Base-by-base conservation (phyloP, 92 coral and sea anemone genomes). In the Porites divaricata region DNA sequence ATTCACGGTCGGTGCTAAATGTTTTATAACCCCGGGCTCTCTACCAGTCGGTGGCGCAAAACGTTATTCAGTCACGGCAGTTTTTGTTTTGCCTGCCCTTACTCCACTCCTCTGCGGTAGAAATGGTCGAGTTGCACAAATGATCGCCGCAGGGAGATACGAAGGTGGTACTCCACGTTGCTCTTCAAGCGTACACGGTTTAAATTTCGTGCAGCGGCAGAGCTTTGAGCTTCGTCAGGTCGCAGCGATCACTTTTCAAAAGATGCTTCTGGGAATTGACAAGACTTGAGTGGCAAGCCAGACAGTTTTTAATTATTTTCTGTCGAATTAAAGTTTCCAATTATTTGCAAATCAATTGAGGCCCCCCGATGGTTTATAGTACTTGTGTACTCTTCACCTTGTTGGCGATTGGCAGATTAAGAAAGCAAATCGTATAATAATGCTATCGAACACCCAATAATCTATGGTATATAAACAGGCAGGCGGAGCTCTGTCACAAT, bases 281-380 rank as follows among this genome's bases (percentile, higher is more conserved):
- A 92, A 85, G 98, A 86, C 83, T 96, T 96, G 96, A 96, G 98
- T 96, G 95, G 98, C 98, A 91, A 90, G 91, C 95, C 96, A 95
- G 94, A 92, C 95, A 88, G 93, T 87, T 93, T 92, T 94, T 90
- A 95, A 94, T 96, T 92, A 92, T 89, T 92, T 96, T 93, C 96
- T 96, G 99, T 96, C 98, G 95, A 89, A 95, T 92, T 94, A 96
- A 96, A 96, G 95, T 89, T 92, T 89, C 95, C 94, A 91, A 96
- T 96, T 95, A 96, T 96, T 95, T 92, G 98, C 98, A 92, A 96
- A 96, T 96, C 98, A 90, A 94, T 94, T 90, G 98, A 85, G 93
- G 90, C 98, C 98, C 95, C 98, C 98, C 72, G 98, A 83, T 94
- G 98, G 88, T 93, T 82, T 83, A 88, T 90, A 90, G 98, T 87